A percentile compares a stretch with the other conserved stretches of the same genome.
Evolutionary conservation across 2,797 vertebrate species (phyloP).

Genomic region (Onychomys leucogaster): DNA sequence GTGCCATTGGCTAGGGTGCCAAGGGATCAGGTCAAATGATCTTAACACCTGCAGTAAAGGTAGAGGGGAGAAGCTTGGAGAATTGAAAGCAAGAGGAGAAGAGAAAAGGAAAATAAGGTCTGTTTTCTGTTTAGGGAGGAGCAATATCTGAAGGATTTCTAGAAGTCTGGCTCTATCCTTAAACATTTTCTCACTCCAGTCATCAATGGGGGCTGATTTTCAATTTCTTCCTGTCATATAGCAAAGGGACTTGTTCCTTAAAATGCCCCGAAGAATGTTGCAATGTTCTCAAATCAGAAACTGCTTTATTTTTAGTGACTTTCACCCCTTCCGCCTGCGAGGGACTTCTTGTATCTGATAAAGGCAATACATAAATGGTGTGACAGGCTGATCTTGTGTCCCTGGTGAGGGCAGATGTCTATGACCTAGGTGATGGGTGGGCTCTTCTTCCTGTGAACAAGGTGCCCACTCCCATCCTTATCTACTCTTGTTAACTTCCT

Average conservation of each 20-base stretch:
- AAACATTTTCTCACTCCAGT: constrained; percentile 31
- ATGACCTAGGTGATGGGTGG: neutral
- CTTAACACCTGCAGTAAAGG: neutral
- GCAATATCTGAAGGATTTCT: constrained; percentile 23
- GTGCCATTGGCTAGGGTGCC: neutral
- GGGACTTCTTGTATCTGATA: constrained; percentile 54
- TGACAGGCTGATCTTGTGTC: neutral
- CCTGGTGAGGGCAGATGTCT: neutral
- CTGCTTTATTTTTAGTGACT: constrained; percentile 77
- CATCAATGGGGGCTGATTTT: constrained; percentile 46
- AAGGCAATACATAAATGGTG: neutral
- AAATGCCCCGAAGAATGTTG: constrained; percentile 56
- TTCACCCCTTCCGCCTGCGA: constrained; percentile 76
- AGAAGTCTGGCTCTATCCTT: neutral
- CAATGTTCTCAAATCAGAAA: constrained; percentile 53
- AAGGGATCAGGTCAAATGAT: neutral
- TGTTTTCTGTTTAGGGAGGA: constrained; percentile 5
- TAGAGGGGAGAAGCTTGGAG: neutral
- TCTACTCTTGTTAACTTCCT: neutral
- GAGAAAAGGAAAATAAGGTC: neutral
- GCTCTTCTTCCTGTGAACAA: neutral
- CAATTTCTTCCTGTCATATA: constrained; percentile 61
- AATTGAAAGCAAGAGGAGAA: neutral
- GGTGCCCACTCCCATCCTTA: neutral
- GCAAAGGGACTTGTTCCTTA: constrained; percentile 64